Evolutionary conservation across 1,140 invertebrate species (phyloP), one percentile per base, ranked within the genome.

Genomic region (Forficula auricularia): DNA sequence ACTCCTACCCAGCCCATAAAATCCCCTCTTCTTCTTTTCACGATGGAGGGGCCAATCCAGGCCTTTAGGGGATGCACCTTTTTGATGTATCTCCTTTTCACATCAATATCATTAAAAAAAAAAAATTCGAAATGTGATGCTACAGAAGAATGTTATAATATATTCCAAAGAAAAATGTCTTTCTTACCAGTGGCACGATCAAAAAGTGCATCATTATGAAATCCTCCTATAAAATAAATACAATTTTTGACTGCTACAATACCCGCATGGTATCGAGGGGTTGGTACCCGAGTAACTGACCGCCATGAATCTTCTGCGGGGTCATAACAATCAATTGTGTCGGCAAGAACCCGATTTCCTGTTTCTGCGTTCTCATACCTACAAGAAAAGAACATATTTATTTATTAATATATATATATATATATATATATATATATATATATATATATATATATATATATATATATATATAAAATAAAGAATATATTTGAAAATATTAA

Each of bases 171-270:
- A n/a, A n/a, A n/a, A n/a, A n/a, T n/a, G n/a, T n/a, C n/a, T n/a
- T n/a, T n/a, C 38, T 57, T 51, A 55, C 64, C 64, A 8, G 73
- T 75, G 40, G 72, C 71, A 19, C 73, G 65, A 55, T 77, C 71
- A 50, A 77, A 77, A 44, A 72, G 72, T 27, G 67, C 67, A 46
- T 75, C 72, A 32, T 71, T 73, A 45, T 72, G 67, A 52, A 79
- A 74, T 0, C 79, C 79, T 8, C 79, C 79, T 48, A 82, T 71
- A 43, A 81, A 72, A 55, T 77, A 78, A 2, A 82, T 67, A 49
- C 68, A 69, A n/a, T 62, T 57, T n/a, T 68, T 59, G 22, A 77
- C 64, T 13, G 70, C 60, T 3, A 75, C 72, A 32, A 77, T 72
- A 12, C 75, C 73, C 0, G 76, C 71, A 55, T 80, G 77, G 54